Evolutionary conservation across 2,888 invertebrate genomes (phyloP).

Genomic region (Drosophila anomalata): DNA sequence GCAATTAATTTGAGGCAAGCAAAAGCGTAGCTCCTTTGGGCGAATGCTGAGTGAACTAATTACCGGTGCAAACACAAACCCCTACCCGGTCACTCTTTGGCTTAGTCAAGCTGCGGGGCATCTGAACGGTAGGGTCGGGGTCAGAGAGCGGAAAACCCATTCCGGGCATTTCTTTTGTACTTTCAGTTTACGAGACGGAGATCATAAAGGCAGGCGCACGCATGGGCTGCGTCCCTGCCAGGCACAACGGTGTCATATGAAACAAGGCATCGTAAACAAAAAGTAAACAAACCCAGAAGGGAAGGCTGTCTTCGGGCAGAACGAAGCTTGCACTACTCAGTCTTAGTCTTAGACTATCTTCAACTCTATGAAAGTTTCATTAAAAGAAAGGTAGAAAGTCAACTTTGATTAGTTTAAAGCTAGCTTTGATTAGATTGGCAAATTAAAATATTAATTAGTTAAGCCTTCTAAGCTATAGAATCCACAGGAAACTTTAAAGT

Average conservation of each 20-base stretch:
- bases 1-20: conserved; percentile 55
- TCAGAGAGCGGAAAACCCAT: conserved; percentile 4
- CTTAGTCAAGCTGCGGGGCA: no score
- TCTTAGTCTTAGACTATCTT: background rate
- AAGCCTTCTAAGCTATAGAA: background rate
- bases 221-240: conserved; percentile 36
- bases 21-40: conserved; percentile 24
- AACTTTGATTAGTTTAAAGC: background rate
- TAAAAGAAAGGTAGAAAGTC: background rate
- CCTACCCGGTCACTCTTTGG: background rate
- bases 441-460: no score
- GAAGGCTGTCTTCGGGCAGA: conserved; percentile 2
- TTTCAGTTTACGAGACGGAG: conserved; percentile 50
- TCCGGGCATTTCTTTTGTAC: conserved; percentile 57
- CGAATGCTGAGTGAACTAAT: conserved; percentile 61
- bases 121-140: conserved; percentile 1
- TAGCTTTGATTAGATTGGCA: no score
- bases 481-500: background rate
- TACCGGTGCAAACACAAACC: conserved; percentile 45
- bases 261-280: conserved; percentile 70
- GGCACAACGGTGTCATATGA: conserved; percentile 77
- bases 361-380: background rate
- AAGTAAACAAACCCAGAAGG: conserved; percentile 33
- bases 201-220: conserved; percentile 65
- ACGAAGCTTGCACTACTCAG: background rate